A percentile compares a stretch with the other conserved stretches of the same genome.
Conservation (phyloP, 2,797 vertebrate species). For the Rhadinocentrus ornatus region DNA sequence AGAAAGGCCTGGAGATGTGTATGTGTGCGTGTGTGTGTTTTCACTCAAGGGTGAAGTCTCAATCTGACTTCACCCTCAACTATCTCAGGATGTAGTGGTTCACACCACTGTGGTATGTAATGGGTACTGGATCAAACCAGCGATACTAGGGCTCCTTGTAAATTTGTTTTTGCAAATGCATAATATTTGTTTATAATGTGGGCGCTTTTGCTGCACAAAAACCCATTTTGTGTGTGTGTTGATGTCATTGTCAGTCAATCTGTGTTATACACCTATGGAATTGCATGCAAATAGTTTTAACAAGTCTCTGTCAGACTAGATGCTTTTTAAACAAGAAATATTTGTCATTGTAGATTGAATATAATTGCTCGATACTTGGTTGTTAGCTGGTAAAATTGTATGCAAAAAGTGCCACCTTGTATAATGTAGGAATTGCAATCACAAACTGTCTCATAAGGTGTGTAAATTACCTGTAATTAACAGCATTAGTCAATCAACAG, state of each 20-base stretch:
- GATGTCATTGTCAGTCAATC: neutral
- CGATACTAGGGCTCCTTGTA: neutral
- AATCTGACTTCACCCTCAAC: slow-evolving; percentile 46
- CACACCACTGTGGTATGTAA: slow-evolving; percentile 32
- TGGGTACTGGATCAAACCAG: neutral
- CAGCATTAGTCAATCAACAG: neutral
- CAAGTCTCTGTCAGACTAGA: neutral
- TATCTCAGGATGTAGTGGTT: slow-evolving; percentile 51
- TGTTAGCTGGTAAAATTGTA: neutral
- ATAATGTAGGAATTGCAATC: neutral
- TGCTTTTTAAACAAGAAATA: neutral
- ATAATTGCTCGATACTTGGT: neutral
- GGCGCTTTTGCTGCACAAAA: neutral
- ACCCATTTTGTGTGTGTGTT: neutral
- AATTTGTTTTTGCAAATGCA: neutral
- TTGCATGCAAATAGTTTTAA: neutral
- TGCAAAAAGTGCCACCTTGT: neutral
- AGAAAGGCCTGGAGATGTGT: slow-evolving; percentile 64
- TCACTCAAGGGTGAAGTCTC: slow-evolving; percentile 49
- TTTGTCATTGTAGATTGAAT: neutral
- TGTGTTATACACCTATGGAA: neutral
- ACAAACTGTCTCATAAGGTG: neutral
- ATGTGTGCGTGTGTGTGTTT: slow-evolving; percentile 38
- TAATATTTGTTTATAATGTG: neutral
- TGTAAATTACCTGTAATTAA: neutral